A percentile compares a stretch with the other conserved stretches of the same genome.
Evolutionary conservation across 92 coral and sea anemone genomes (phyloP).

Genomic region (Anthopleura xanthogrammica): DNA sequence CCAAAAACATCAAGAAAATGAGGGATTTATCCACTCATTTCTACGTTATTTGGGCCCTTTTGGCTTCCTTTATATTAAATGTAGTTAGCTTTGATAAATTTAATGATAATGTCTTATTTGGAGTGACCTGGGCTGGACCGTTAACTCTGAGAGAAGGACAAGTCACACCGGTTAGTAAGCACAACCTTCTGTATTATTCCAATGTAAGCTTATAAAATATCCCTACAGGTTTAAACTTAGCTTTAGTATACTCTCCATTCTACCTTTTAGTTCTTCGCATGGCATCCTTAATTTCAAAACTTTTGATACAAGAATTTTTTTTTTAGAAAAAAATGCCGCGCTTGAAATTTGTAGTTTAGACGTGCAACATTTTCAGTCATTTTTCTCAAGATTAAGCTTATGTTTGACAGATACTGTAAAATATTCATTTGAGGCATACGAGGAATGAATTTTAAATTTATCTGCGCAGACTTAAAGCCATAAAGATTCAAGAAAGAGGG

Average conservation of each 20-base stretch:
- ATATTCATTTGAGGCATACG: neutral
- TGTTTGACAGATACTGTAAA: neutral
- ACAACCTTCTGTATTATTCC: constrained; percentile 8
- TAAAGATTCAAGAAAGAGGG: no score
- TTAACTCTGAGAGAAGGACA: constrained; percentile 73
- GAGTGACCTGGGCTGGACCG: constrained; percentile 93
- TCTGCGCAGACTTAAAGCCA: neutral
- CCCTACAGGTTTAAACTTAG: neutral
- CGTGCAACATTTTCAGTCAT: neutral
- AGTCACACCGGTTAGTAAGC: constrained; percentile 60
- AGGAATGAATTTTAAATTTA: neutral
- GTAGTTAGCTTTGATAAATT: constrained; percentile 70
- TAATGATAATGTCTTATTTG: constrained; percentile 81
- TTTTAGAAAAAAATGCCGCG: neutral
- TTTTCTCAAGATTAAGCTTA: neutral
- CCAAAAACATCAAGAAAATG: constrained; percentile 32
- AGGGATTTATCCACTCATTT: constrained; percentile 3
- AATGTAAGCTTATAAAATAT: neutral
- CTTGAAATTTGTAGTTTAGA: neutral
- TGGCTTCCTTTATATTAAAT: constrained; percentile 47
- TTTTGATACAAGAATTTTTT: no score
- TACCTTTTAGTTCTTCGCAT: no score
- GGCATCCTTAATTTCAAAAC: no score
- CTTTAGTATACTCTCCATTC: neutral
- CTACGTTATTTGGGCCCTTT: constrained; percentile 30